Base-by-base conservation (phyloP, 35 echinoderm and acorn worm species). In the Apostichopus parvimensis region DNA sequence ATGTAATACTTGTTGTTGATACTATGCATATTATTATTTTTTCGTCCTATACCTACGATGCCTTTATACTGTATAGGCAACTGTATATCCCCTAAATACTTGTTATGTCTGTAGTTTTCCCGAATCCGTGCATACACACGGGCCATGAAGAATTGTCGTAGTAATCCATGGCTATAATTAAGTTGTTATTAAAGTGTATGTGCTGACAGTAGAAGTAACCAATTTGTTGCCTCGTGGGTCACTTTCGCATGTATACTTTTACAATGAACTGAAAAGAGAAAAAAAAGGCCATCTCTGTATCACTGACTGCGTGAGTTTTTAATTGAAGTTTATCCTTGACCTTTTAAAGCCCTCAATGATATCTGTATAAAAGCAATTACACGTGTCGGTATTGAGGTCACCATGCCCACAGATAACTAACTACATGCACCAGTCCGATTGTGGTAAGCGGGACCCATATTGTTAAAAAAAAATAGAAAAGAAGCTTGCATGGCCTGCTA, bases 241-340 rank as follows among this genome's bases (percentile, higher is more conserved):
- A 18, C 64, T 11, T 68, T 68, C 4, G 64, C 11, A 68, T 68
- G 0, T 18, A 68, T 45, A 45, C 34, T 45, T 68, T 68, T 68
- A 68, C 64, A 68, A 68, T 18, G 64, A 11, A 11, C 18, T 11
- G 64, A 45, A 45, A 45, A 45, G 58, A 8, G 58, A 2, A 61
- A 61, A 61, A 75, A 75, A 75, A 75, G 71, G 71, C 71, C 13
- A 75, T 18, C 71, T 18, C n/a, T 22, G 71, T 75, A n/a, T 18
- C 17, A 75, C 4, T 75, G 71, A 13, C 71, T 75, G 20, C 71
- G 71, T 75, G 71, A 75, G 71, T 18, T 18, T 45, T 20, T 75
- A 75, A 75, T 75, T 75, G 71, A 75, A 75, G 71, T 75, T 75
- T 20, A 18, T 45, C 71, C 71, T 75, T 75, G 71, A 75, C 71